Base-by-base conservation (phyloP, 2,113 vertebrate genomes). In the Oxygymnocypris stewartii region DNA sequence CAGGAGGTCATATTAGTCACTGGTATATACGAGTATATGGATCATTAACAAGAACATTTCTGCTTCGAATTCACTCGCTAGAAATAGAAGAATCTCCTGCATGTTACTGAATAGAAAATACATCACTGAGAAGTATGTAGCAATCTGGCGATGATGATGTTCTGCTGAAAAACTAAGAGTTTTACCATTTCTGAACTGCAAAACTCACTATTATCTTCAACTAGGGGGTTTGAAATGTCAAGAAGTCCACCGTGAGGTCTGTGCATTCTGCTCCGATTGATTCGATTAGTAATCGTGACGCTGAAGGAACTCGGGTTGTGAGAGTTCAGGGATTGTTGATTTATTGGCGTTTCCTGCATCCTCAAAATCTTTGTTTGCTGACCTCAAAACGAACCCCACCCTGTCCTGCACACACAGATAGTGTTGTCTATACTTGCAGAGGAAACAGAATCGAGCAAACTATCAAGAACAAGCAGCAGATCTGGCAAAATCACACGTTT, bases 331-430 rank as follows among this genome's bases (percentile, higher is more conserved):
- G 42, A 40, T 13, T 78, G 88, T 83, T 86, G 87, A 82, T 88
- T 89, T 86, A 77, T 81, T 84, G 84, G 77, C 69, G n/a, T 31
- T 79, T 78, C 63, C 59, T 81, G 57, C 6, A 81, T 63, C 79
- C 79, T 81, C 79, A 28, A 81, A 81, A 81, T 65, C 79, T 63
- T 65, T 81, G 59, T 65, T 81, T 81, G 40, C 71, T 35, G 71
- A 54, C 57, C 37, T 44, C 8, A 28, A 69, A 81, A 81, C 59
- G 37, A 78, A 71, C 82, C 88, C 23, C 85, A 77, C 85, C 77
- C 23, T 57, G 3, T 37, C 49, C 65, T 44, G 85, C 28, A 80
- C 82, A 57, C 20, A 9, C 59, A 79, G 73, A 85, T 25, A 65
- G 25, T 0, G 37, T 61, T 76, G 73, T 23, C 25, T 40, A 6